phyloP scores from a whole-genome alignment of 2,797 vertebrate genomes.

The Furcifer pardalis region DNA sequence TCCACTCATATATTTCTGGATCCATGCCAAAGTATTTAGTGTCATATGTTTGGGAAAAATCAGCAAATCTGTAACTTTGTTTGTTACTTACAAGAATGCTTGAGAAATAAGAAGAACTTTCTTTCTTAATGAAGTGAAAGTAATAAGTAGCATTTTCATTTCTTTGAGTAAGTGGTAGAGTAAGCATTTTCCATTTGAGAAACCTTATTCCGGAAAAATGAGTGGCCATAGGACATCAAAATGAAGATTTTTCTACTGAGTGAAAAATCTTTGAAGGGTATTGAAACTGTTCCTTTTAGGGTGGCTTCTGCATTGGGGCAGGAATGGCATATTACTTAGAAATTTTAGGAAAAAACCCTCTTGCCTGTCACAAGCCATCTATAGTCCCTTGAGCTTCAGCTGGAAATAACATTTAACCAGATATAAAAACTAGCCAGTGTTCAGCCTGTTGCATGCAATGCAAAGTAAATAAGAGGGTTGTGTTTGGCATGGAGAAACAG shows the following conservation, averaged over 20 bases:
- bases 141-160: not conserved
- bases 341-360: too few species aligned
- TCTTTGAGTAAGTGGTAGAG: conserved; percentile 16
- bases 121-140: not conserved
- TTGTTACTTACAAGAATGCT: not conserved
- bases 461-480: not conserved
- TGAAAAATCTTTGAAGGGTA: not conserved
- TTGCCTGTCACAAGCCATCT: too few species aligned
- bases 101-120: not conserved
- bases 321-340: too few species aligned
- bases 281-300: not conserved
- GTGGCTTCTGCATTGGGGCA: too few species aligned
- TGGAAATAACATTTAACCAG: not conserved
- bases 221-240: not conserved
- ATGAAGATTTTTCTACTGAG: not conserved
- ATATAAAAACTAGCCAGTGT: not conserved
- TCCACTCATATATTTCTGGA: not conserved
- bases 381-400: not conserved
- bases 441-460: too few species aligned
- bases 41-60: not conserved
- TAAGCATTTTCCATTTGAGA: too few species aligned
- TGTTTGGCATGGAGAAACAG: not conserved
- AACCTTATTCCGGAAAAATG: not conserved
- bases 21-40: not conserved
- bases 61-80: not conserved